Conservation (phyloP, 2,797 vertebrate species). For the Malacoraja senta region DNA sequence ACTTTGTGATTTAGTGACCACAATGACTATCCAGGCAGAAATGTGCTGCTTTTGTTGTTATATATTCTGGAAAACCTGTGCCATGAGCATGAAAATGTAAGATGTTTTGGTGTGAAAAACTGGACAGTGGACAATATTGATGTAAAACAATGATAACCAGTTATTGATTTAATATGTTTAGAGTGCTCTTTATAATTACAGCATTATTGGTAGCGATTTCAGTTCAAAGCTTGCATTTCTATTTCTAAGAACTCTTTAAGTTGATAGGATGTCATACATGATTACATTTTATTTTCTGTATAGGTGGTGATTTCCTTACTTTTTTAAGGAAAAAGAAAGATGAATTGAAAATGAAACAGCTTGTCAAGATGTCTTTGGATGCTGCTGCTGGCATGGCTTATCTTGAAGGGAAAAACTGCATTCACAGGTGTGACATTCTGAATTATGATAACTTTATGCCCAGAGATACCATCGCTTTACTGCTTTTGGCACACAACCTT, state of each 20-base stretch:
- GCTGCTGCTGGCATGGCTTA: conserved; percentile 89
- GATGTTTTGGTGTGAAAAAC: not conserved
- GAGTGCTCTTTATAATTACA: not conserved
- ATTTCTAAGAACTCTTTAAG: not conserved
- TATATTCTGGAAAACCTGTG: not conserved
- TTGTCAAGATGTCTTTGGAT: conserved; percentile 84
- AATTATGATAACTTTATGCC: not conserved
- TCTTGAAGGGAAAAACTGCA: conserved; percentile 90
- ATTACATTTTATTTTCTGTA: conserved; percentile 37
- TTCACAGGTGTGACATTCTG: conserved; percentile 72
- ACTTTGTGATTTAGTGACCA: too few species aligned
- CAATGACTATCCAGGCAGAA: not conserved
- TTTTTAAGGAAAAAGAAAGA: conserved; percentile 94
- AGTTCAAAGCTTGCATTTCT: not conserved
- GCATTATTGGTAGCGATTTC: not conserved
- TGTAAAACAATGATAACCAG: not conserved
- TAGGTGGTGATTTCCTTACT: conserved; percentile 92
- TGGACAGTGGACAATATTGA: too few species aligned
- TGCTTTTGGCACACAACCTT: not conserved
- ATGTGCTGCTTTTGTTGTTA: not conserved
- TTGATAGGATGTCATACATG: not conserved
- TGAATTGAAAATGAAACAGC: conserved; percentile 83
- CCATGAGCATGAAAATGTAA: not conserved
- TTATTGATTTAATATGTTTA: not conserved
- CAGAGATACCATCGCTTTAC: too few species aligned